Conservation (phyloP, 2,113 vertebrate genomes). For the Rhinopithecus roxellana region DNA sequence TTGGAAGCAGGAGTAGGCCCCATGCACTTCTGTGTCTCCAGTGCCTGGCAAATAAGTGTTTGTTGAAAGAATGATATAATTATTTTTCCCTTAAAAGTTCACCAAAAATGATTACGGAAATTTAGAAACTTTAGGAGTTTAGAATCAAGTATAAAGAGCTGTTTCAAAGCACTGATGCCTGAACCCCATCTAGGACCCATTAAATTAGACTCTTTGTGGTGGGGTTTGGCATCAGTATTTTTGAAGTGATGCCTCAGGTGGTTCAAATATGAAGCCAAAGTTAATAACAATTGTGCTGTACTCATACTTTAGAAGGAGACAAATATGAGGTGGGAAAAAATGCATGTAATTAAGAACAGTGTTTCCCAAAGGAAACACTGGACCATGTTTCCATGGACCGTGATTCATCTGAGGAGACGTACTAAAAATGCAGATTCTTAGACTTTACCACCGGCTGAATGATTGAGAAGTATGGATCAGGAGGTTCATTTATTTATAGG, state of each 20-base stretch:
- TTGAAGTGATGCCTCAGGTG: background rate
- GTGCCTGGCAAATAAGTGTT: background rate
- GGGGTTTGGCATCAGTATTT: background rate
- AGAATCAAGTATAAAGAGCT: background rate
- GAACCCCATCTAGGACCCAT: background rate
- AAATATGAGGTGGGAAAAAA: background rate
- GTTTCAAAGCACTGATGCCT: background rate
- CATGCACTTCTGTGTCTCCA: background rate
- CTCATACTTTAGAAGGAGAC: background rate
- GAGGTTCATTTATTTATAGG: background rate
- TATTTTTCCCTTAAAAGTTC: constrained; percentile 41
- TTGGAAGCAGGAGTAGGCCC: background rate
- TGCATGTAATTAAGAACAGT: background rate
- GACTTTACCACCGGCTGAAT: background rate
- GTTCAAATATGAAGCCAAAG: constrained; percentile 13
- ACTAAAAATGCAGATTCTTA: constrained; percentile 19
- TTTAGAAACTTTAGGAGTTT: background rate
- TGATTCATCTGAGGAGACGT: background rate
- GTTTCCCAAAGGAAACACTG: background rate
- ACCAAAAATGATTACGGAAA: background rate
- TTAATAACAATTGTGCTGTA: background rate
- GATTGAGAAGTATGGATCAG: constrained; percentile 16
- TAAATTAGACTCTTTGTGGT: background rate
- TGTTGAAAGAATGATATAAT: background rate
- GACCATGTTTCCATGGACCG: background rate